phyloP scores from a whole-genome alignment of 2,888 invertebrate genomes.

The Tenthredo distinguenda region DNA sequence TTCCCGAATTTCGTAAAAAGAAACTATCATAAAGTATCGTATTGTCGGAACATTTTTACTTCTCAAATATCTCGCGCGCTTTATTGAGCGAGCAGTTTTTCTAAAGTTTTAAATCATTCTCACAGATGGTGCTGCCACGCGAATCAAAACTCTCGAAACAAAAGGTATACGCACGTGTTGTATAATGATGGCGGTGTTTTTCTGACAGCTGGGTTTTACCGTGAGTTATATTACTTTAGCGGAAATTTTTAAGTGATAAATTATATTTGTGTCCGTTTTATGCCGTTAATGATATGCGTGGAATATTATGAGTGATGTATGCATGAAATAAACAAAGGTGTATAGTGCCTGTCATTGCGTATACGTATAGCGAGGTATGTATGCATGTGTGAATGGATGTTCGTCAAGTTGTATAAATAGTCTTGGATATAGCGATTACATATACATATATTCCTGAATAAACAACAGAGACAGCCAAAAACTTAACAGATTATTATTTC shows the following conservation, averaged over 20 bases:
- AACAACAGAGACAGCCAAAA: not conserved
- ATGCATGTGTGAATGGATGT: not conserved
- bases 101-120: not conserved
- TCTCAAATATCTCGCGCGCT: not conserved
- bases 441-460: not conserved
- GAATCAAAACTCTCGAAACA: too few species aligned
- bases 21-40: not conserved
- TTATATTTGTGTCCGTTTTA: not conserved
- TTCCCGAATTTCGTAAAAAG: not conserved
- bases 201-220: slow-evolving; percentile 2
- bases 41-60: not conserved
- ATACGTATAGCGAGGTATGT: not conserved
- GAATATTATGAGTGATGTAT: not conserved
- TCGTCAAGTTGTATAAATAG: slow-evolving; percentile 6
- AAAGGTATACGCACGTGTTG: not conserved
- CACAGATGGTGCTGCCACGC: not conserved
- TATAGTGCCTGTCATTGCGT: not conserved
- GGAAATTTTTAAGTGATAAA: not conserved
- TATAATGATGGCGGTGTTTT: not conserved
- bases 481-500: not conserved
- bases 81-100: not conserved
- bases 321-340: not conserved
- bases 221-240: not conserved
- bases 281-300: not conserved
- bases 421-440: not conserved